Base-by-base conservation (phyloP, 2,113 vertebrate species). In the Sigmodon hispidus region DNA sequence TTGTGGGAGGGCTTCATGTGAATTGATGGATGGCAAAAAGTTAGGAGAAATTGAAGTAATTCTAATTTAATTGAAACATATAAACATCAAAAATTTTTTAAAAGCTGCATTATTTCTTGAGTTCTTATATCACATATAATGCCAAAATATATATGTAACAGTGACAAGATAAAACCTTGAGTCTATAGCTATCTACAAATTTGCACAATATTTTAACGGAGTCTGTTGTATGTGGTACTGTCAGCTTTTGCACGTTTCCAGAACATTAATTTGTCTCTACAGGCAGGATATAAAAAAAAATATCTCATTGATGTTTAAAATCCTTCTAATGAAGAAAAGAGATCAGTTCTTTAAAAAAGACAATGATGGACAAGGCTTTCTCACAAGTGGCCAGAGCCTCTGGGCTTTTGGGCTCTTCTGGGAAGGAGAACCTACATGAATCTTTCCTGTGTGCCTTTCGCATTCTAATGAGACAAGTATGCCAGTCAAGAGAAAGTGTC, bases 1-100 rank as follows among this genome's bases (percentile, higher is more conserved):
- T 72, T 21, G 2, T 40, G n/a, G 36, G 7, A 72, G 1, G 19
- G 9, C 1, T 72, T n/a, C 40, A 1, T 19, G 3, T 21, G n/a
- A 72, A 19, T 19, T 40, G 8, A 2, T 72, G 10, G 8, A 72
- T 8, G n/a, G 7, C 22, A 17, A 3, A 9, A 72, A 72, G 19
- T 22, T 36, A 40, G 8, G 21, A 3, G 8, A 22, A 40, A 40
- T 8, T 22, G n/a, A 40, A 72, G 11, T 72, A 72, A 22, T 72
- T 72, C 17, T 22, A 72, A 9, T 72, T 22, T 40, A 72, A 72
- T 40, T 72, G 22, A 72, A 72, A 40, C 36, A n/a, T n/a, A 16
- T n/a, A 40, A 40, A 69, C n/a, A 72, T 40, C 22, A 72, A 72
- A 40, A 21, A 17, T 21, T 7, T 72, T 72, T 72, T 40, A 72